Base-by-base conservation (phyloP, 2,797 vertebrate genomes). In the Pipistrellus pygmaeus region DNA sequence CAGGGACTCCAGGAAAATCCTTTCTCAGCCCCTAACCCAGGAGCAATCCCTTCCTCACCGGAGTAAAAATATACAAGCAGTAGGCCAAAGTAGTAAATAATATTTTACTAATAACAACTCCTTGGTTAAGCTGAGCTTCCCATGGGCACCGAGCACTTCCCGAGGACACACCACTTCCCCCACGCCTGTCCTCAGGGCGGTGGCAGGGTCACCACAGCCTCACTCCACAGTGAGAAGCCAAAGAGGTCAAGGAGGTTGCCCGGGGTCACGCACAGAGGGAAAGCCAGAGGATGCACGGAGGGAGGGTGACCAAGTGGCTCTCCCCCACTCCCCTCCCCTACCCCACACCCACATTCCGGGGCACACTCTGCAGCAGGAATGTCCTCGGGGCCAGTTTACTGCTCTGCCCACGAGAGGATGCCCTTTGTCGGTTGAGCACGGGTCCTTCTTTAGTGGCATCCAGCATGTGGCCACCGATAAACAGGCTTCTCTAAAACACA, bases 301-400 rank as follows among this genome's bases (percentile, higher is more conserved):
- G 1, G 0, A n/a, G 17, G 12, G 25, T 8, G 62, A 53, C 13
- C 87, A 38, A 17, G 32, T 9, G 32, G 38, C 20, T 1, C 7
- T 13, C 3, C 12, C 44, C 44, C 20, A 1, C 7, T 13, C 10
- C 12, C 44, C 44, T 44, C 44, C 44, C 7, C 46, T 3, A 13
- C 46, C 3, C 23, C 5, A 35, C 48, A 15, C 32, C 44, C 8
- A 4, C 44, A 44, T 38, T 75, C 55, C 14, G 1, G 53, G 3
- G 17, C 44, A 6, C 2, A 0, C 23, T 10, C 57, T 4, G 25
- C 13, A 12, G 2, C 23, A 30, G 3, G 60, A 27, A 4, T 15
- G 77, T 14, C n/a, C 20, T 7, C 68, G 14, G 32, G 32, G 32
- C 35, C 38, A 7, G 3, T 14, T 51, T 10, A 53, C 32, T 64